These are phyloP conservation scores for Thyatira batis DNA, from an alignment of 2,888 invertebrate species.

Conservation along the genomic window DNA sequence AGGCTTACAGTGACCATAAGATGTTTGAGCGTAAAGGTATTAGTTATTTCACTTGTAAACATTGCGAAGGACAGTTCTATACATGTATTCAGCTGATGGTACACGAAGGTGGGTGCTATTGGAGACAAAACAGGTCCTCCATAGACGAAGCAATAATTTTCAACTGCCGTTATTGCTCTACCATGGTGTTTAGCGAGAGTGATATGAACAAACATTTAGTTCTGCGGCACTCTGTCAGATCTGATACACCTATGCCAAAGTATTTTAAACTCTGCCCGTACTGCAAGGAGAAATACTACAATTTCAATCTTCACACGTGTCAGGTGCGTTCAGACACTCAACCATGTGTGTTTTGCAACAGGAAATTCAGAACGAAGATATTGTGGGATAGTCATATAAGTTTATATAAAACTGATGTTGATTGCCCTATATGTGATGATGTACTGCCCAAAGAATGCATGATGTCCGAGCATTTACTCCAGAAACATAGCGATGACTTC, in stretches of 20 bases:
- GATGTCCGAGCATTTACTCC: constrained; percentile 39
- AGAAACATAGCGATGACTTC: constrained; percentile 35
- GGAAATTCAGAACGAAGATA: constrained; percentile 24
- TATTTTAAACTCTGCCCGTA: constrained; percentile 13
- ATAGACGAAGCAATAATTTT: neutral
- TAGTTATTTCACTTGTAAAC: constrained; percentile 23
- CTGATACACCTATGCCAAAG: constrained; percentile 31
- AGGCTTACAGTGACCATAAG: constrained; percentile 14
- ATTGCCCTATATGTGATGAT: constrained; percentile 36
- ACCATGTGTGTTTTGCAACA: constrained; percentile 31
- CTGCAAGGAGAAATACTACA: constrained; percentile 14
- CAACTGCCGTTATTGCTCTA: constrained; percentile 5
- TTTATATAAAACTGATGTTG: accelerated
- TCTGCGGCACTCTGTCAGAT: constrained; percentile 36
- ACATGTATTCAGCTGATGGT: constrained; percentile 24
- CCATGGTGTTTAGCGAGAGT: neutral
- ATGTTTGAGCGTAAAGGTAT: neutral
- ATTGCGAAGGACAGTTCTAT: constrained; percentile 21
- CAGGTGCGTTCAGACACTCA: neutral
- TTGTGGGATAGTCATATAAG: constrained; percentile 21
- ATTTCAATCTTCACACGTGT: constrained; percentile 32
- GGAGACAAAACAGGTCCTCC: too few relatives aligned
- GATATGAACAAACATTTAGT: constrained; percentile 26
- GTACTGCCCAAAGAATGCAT: constrained; percentile 29
- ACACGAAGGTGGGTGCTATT: constrained; percentile 6